These are phyloP conservation scores for Chrysocyon brachyurus DNA, from an alignment of 2,797 vertebrate genomes.

Conservation along the genomic window DNA sequence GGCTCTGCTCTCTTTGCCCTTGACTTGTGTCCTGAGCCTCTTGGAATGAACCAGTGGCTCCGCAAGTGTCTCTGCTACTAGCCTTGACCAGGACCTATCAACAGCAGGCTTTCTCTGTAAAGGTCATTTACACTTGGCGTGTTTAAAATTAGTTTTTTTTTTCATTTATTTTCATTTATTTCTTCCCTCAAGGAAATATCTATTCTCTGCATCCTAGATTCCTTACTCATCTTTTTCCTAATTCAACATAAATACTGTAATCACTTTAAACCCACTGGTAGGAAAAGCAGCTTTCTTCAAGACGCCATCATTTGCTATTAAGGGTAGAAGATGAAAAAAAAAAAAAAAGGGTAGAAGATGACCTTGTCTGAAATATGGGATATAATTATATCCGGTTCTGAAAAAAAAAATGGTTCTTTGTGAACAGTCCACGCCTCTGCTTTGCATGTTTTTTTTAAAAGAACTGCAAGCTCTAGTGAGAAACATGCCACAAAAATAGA, in stretches of 20 bases:
- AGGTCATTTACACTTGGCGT: conserved; percentile 21
- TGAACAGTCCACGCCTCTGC: conserved; percentile 28
- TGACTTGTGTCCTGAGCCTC: neutral
- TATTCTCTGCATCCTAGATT: conserved; percentile 46
- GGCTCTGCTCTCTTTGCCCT: neutral
- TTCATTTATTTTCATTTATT: conserved; percentile 54
- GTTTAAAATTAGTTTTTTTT: neutral
- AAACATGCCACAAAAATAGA: conserved; percentile 76
- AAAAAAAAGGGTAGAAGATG: conserved; percentile 60
- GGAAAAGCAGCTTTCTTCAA: conserved; percentile 62
- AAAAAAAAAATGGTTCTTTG: conserved; percentile 41
- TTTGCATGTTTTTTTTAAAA: conserved; percentile 57
- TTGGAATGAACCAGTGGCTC: conserved; percentile 41
- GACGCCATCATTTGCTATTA: conserved; percentile 58
- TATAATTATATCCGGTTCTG: conserved; percentile 69
- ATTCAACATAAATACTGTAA: conserved; percentile 66
- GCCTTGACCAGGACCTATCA: neutral
- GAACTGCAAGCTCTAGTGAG: conserved; percentile 50
- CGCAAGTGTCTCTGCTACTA: neutral
- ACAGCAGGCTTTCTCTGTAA: neutral
- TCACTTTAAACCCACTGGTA: conserved; percentile 66
- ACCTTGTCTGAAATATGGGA: conserved; percentile 71
- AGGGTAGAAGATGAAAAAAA: conserved; percentile 60
- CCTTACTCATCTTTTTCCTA: conserved; percentile 74
- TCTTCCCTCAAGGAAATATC: conserved; percentile 52